These are phyloP conservation scores for Macroramphosus scolopax DNA, from an alignment of 2,797 vertebrate genomes.

Conservation along the genomic window DNA sequence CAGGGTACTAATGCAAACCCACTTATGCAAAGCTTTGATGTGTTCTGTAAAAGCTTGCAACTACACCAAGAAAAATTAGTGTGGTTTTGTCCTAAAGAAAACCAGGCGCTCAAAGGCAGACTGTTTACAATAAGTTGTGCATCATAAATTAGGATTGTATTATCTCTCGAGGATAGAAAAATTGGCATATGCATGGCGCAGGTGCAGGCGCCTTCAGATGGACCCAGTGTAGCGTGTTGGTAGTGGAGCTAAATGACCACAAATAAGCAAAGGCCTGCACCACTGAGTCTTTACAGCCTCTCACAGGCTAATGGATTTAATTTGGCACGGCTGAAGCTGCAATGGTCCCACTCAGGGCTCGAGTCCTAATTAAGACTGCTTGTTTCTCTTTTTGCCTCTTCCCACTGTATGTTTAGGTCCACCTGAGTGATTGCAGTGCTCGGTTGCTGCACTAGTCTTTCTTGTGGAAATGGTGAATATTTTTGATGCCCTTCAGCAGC, in stretches of 20 bases:
- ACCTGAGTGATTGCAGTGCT: constrained; percentile 33
- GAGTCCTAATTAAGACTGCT: constrained; percentile 57
- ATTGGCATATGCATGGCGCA: constrained; percentile 64
- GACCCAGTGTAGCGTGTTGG: constrained; percentile 33
- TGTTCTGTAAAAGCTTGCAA: constrained; percentile 54
- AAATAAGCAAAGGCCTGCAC: constrained; percentile 47
- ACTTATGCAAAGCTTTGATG: constrained; percentile 57
- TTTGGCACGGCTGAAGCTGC: constrained; percentile 60
- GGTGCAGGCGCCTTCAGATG: constrained; percentile 59
- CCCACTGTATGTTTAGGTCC: constrained; percentile 27
- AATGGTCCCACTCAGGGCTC: constrained; percentile 48
- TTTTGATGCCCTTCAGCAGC: no score
- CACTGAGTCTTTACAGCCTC: constrained; percentile 45
- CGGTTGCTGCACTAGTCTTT: no score
- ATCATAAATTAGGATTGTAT: constrained; percentile 53
- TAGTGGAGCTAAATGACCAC: constrained; percentile 53
- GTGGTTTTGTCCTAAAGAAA: constrained; percentile 63
- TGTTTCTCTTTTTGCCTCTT: constrained; percentile 61
- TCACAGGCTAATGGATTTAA: constrained; percentile 69
- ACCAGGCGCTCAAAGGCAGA: constrained; percentile 26
- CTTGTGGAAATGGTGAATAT: no score
- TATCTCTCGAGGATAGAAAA: constrained; percentile 48
- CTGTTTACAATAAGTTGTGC: constrained; percentile 60
- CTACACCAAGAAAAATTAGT: constrained; percentile 41
- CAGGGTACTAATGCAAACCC: constrained; percentile 51